phyloP scores from a whole-genome alignment of 2,888 invertebrate genomes.

The Griposia aprilina region DNA sequence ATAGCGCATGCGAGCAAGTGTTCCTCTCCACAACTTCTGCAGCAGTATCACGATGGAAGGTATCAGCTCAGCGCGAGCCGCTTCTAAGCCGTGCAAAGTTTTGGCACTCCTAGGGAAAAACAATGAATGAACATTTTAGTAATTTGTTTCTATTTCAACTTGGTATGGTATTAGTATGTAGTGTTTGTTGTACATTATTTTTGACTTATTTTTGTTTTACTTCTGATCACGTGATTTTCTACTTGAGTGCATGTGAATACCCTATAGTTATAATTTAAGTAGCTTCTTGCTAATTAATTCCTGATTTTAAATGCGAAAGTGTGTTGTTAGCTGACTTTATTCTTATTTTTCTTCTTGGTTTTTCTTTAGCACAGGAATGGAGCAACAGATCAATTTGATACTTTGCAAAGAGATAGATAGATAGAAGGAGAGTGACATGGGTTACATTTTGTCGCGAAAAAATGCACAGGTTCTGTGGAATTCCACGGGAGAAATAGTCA shows the following conservation, averaged over 20 bases:
- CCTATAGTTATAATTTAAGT: no score
- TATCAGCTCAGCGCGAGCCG: slow-evolving; percentile 95
- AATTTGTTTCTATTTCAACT: neutral
- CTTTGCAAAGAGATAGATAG: neutral
- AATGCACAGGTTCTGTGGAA: no score
- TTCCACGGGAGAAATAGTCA: no score
- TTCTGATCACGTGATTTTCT: no score
- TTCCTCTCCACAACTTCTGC: slow-evolving; percentile 98
- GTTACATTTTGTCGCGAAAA: neutral
- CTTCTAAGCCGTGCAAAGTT: slow-evolving; percentile 97
- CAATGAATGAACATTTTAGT: neutral
- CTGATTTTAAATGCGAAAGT: no score
- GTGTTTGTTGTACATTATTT: no score
- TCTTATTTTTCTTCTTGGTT: no score
- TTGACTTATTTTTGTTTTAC: no score
- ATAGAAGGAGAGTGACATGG: neutral
- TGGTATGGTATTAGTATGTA: neutral
- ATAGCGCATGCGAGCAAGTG: slow-evolving; percentile 94
- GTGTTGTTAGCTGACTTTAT: no score
- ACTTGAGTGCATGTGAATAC: no score
- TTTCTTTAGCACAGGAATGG: neutral
- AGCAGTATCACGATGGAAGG: slow-evolving; percentile 97
- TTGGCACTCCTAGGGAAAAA: slow-evolving; percentile 92
- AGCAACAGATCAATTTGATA: neutral
- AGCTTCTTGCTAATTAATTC: no score